Evolutionary conservation across 37 sponge, comb jelly and placozoan genomes (phyloP).

Genomic region (Aplysina aerophoba): DNA sequence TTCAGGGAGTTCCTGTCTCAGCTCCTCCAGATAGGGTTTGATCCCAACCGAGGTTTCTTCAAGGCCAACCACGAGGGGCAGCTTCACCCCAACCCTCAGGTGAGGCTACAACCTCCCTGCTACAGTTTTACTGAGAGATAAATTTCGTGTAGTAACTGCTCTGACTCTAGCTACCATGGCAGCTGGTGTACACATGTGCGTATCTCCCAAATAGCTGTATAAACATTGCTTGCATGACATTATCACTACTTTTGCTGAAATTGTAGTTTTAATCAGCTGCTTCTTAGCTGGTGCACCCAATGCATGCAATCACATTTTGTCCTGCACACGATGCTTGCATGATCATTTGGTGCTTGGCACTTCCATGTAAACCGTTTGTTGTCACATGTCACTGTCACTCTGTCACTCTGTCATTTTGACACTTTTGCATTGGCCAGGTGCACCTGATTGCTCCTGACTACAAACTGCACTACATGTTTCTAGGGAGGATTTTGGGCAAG

Average conservation of each 20-base stretch:
- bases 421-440: constrained; percentile 43
- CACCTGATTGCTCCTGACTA: constrained; percentile 68
- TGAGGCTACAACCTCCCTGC: background rate
- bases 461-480: constrained; percentile 77
- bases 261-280: too few relatives aligned
- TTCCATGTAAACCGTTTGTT: background rate
- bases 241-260: too few relatives aligned
- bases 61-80: constrained; percentile 57
- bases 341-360: too few relatives aligned
- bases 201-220: too few relatives aligned
- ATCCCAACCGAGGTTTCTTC: constrained; percentile 92
- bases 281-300: too few relatives aligned
- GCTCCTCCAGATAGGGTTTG: constrained; percentile 85
- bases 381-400: background rate
- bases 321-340: too few relatives aligned
- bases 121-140: background rate
- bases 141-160: background rate
- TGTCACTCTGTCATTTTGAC: too few relatives aligned
- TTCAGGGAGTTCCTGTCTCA: constrained; percentile 97
- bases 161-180: constrained; percentile 3
- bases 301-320: too few relatives aligned
- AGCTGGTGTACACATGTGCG: too few relatives aligned
- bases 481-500: constrained; percentile 91
- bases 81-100: constrained; percentile 80
- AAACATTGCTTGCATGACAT: too few relatives aligned